phyloP scores from a whole-genome alignment of 2,888 invertebrate genomes.

The Nomada lathburiana region DNA sequence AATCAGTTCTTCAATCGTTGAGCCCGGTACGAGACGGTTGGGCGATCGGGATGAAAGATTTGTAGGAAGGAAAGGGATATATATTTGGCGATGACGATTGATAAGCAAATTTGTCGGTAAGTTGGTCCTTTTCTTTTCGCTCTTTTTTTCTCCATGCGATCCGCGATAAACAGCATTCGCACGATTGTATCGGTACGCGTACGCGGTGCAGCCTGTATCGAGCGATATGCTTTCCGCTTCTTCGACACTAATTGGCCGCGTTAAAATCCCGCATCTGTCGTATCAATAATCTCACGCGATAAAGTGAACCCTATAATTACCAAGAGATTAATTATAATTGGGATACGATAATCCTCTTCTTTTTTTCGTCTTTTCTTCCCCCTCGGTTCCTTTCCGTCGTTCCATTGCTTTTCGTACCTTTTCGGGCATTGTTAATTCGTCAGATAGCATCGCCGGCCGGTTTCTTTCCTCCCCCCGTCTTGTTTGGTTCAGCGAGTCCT shows the following conservation, averaged over 20 bases:
- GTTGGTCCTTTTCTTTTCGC: not conserved
- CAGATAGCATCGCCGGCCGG: not conserved
- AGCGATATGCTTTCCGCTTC: conserved; percentile 55
- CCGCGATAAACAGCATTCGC: conserved; percentile 2
- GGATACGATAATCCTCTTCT: conserved; percentile 33
- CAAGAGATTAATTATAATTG: conserved; percentile 65
- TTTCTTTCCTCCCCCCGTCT: too few species aligned
- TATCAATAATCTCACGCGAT: conserved; percentile 57
- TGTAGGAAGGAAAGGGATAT: not conserved
- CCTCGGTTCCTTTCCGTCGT: not conserved
- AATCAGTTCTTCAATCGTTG: too few species aligned
- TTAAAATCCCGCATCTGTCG: conserved; percentile 58
- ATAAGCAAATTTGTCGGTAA: conserved; percentile 8
- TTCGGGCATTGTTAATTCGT: conserved; percentile 18
- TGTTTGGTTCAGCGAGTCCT: not conserved
- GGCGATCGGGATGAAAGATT: not conserved
- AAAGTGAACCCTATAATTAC: conserved; percentile 46
- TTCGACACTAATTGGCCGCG: conserved; percentile 52
- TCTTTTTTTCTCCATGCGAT: conserved; percentile 13
- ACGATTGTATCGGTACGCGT: conserved; percentile 26
- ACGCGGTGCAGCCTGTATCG: conserved; percentile 27
- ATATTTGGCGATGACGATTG: conserved; percentile 1
- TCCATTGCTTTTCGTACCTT: not conserved
- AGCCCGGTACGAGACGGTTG: not conserved
- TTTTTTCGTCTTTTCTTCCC: not conserved